Evolutionary conservation across 2,797 vertebrate genomes (phyloP).

Genomic region (Sebastes vulpes): DNA sequence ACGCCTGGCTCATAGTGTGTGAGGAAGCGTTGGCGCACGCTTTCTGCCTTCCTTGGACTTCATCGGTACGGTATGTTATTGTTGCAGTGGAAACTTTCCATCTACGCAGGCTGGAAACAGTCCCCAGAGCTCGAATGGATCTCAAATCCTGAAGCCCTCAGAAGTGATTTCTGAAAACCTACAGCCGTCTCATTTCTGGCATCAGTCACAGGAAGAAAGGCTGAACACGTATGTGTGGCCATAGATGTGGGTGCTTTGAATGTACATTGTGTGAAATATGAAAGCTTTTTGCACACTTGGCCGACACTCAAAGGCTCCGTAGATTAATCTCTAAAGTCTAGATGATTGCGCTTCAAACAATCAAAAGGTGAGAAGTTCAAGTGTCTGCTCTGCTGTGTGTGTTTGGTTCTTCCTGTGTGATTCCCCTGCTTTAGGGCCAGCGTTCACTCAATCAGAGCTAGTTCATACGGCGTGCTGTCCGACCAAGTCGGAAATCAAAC

Average conservation of each 20-base stretch:
- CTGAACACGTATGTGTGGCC: background rate
- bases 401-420: background rate
- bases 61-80: slow-evolving; percentile 65
- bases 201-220: slow-evolving; percentile 31
- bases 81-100: slow-evolving; percentile 72
- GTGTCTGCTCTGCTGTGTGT: background rate
- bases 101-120: slow-evolving; percentile 51
- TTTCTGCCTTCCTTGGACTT: slow-evolving; percentile 50
- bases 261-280: slow-evolving; percentile 13
- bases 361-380: background rate
- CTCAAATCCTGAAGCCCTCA: slow-evolving; percentile 33
- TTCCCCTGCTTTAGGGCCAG: background rate
- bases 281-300: slow-evolving; percentile 12
- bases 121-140: slow-evolving; percentile 43
- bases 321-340: background rate
- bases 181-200: slow-evolving; percentile 27
- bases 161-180: slow-evolving; percentile 23
- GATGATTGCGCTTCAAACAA: background rate
- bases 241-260: slow-evolving; percentile 4
- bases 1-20: slow-evolving; percentile 1
- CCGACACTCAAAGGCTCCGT: background rate
- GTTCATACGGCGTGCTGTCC: background rate
- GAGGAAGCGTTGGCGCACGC: slow-evolving; percentile 15
- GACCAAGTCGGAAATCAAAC: background rate
- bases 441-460: background rate